Evolutionary conservation across 1,140 invertebrate species (phyloP), one percentile per base, ranked within the genome.

Genomic region (Lepidurus packardi): DNA sequence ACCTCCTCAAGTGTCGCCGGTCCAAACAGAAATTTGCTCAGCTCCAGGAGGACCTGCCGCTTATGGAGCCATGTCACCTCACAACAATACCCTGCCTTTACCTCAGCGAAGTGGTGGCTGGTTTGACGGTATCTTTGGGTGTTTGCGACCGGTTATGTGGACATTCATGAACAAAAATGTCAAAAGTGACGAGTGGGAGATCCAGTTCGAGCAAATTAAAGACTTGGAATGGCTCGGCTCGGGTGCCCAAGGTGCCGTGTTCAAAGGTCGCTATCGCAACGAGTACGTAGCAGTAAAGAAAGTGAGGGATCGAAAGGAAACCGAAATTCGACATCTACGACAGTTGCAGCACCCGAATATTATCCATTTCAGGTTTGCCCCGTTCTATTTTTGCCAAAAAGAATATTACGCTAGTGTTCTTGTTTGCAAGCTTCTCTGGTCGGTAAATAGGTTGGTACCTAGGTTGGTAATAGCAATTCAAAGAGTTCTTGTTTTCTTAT

Each of bases 301-400:
- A 86, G 94, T 99, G 8, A 88, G 91, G 78, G 94, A 98, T 82
- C 90, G 94, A 81, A 92, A 93, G 83, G 97, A 99, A 85, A 97
- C 96, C 25, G 94, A 99, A 83, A 97, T 99, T 78, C 91, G 91
- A 82, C 96, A 98, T 85, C 87, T 99, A 42, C 87, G 93, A 73
- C 97, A 98, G 86, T 89, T 99, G 42, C 96, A 98, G 84, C 97
- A 99, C 85, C 92, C 94, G 7, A 99, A 99, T 84, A 95, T 99
- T 82, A 95, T 99, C 74, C 91, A 94, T 83, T 99, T 99, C 83
- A 94, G 93, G 89, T 94, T 85, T 88, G 89, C 43, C 21, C 21
- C 75, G 75, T 76, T 25, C 10, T 73, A 1, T 11, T 76, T 44
- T 44, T 45, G 11, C 16, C 1, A 25, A 11, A 16, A 25, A 7